Percentiles rank a stretch among this genome's conserved stretches.
Evolutionary conservation across 2,113 vertebrate genomes (phyloP).

Genomic region (Atlantisia rogersi): DNA sequence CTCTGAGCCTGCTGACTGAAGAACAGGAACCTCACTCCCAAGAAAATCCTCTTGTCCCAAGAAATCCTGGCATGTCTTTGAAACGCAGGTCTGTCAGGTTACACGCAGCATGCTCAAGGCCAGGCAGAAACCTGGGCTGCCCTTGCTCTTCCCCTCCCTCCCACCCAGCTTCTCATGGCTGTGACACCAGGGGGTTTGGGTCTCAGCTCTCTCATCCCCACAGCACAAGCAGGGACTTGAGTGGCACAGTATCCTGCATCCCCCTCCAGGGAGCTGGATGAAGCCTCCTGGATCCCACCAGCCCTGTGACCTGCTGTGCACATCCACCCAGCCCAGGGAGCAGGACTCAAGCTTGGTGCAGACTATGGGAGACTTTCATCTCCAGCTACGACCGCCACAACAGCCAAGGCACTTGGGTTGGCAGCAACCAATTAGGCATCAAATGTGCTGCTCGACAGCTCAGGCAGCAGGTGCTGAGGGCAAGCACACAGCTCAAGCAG

Average conservation of each 20-base stretch:
- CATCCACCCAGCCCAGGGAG: neutral
- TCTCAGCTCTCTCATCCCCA: neutral
- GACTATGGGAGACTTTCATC: neutral
- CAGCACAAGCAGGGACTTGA: neutral
- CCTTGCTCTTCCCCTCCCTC: neutral
- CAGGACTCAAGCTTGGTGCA: fast-evolving
- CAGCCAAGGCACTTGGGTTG: neutral
- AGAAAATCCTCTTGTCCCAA: neutral
- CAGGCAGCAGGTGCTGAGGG: too few relatives aligned
- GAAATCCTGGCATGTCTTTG: neutral
- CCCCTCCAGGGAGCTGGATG: neutral
- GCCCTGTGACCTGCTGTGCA: neutral
- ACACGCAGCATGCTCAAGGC: neutral
- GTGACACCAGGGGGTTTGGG: neutral
- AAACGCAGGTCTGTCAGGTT: neutral
- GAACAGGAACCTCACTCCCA: neutral
- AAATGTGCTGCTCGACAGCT: neutral
- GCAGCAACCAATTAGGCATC: neutral
- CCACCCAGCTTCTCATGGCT: neutral
- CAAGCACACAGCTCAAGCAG: neutral
- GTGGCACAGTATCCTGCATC: fast-evolving
- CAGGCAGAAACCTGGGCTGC: too few relatives aligned
- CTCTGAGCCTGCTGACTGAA: neutral
- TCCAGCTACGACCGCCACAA: neutral
- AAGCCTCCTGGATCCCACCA: too few relatives aligned